phyloP scores from a whole-genome alignment of 30 jellyfish, hydroid and myxozoan species.

The Hydractinia symbiolongicarpus region DNA sequence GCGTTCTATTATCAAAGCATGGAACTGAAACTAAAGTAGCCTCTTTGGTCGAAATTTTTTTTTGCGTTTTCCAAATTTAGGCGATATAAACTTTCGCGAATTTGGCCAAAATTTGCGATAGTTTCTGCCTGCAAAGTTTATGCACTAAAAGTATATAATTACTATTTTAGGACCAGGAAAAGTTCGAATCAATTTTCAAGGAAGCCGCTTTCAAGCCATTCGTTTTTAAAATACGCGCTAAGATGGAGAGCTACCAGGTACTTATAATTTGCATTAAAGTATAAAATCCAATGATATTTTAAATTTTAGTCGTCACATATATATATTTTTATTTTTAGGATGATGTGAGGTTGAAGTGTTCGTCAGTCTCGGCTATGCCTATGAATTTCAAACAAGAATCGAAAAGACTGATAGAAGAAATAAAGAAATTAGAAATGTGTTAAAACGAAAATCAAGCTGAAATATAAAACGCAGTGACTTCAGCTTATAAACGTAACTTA shows the following conservation, averaged over 20 bases:
- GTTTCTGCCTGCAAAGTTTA: no score
- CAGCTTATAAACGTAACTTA: no score
- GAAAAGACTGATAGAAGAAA: slow-evolving; percentile 66
- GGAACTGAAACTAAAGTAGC: no score
- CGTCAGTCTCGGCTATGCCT: slow-evolving; percentile 74
- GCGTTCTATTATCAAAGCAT: no score
- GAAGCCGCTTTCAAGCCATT: slow-evolving; percentile 70
- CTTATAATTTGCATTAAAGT: no score
- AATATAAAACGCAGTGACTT: no score
- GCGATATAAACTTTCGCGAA: no score
- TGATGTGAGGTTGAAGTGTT: slow-evolving; percentile 77
- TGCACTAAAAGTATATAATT: not conserved
- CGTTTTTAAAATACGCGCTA: slow-evolving; percentile 84
- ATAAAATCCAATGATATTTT: not conserved
- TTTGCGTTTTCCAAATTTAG: no score
- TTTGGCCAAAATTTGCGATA: no score
- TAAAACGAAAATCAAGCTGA: slow-evolving; percentile 4
- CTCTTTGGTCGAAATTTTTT: no score
- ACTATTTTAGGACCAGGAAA: slow-evolving; percentile 63
- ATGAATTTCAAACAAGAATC: slow-evolving; percentile 68
- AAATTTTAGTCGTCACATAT: no score
- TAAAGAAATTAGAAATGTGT: slow-evolving; percentile 52
- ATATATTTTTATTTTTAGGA: slow-evolving; percentile 42
- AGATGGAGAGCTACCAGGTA: slow-evolving; percentile 95
- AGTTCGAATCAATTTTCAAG: slow-evolving; percentile 51